Evolutionary conservation across 2,888 invertebrate species (phyloP), one percentile per base, ranked within the genome.

Genomic region (Alsophila aescularia): DNA sequence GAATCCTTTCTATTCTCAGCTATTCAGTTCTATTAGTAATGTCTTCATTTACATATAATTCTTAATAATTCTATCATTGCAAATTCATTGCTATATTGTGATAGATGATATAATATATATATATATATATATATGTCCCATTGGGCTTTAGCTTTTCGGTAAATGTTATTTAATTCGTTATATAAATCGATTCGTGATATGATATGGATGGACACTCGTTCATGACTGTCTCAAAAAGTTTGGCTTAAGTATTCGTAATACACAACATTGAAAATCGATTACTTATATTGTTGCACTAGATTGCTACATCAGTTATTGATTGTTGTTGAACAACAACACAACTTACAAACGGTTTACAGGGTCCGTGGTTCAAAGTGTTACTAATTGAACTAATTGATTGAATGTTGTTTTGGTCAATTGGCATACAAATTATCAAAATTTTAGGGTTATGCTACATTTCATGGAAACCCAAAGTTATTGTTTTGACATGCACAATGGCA

Each of bases 191-290:
- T 42, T 43, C n/a, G 35, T 42, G 41, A 44, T 47, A 41, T 42
- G 41, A 44, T 47, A 41, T 36, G 42, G 55, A 58, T 44, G 43
- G 41, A 40, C 34, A 41, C 53, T 51, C 52, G 57, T 53, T 36
- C 52, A 58, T n/a, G n/a, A 32, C 32, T 55, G 40, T 51, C 32
- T 42, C 18, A 44, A 41, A 52, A 48, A 60, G 18, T 48, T 40
- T 35, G 47, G 35, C 43, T 57, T 64, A 55, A 57, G 53, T 61
- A 59, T 58, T 48, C 36, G 42, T 16, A 53, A 56, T 58, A 58
- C 27, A 53, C 36, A 32, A 41, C 13, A 43, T 18, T 44, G 45
- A 43, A 55, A 29, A 35, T 41, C 45, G 47, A 43, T 47, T 47
- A n/a, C n/a, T n/a, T n/a, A 42, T 32, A 45, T 48, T 49, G 32